A percentile compares a stretch with the other conserved stretches of the same genome.
These are phyloP conservation scores for Asbolus verrucosus DNA, from an alignment of 1,140 invertebrate genomes.

Conservation along the genomic window DNA sequence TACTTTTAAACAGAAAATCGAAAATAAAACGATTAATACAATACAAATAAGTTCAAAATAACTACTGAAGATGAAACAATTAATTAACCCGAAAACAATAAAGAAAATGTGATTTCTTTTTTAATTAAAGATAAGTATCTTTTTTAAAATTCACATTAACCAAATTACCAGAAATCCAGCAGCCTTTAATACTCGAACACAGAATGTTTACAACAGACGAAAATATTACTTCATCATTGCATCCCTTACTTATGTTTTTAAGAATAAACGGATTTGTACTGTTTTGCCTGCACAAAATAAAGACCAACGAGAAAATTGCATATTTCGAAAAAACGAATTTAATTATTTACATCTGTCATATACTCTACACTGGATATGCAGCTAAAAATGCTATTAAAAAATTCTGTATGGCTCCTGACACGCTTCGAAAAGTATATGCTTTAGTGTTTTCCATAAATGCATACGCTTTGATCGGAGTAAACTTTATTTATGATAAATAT, in stretches of 20 bases:
- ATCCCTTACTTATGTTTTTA: neutral
- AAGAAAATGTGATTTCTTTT: too few relatives aligned
- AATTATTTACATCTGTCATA: constrained; percentile 1
- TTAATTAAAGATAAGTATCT: too few relatives aligned
- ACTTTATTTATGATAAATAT: too few relatives aligned
- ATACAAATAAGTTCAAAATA: too few relatives aligned
- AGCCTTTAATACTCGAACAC: too few relatives aligned
- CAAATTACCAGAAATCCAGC: too few relatives aligned
- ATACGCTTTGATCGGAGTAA: too few relatives aligned
- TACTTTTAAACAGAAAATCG: too few relatives aligned
- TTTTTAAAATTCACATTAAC: too few relatives aligned
- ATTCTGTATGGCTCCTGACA: neutral
- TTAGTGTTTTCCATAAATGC: neutral
- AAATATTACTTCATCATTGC: neutral
- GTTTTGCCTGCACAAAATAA: neutral
- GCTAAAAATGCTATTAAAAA: neutral
- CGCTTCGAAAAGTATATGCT: neutral
- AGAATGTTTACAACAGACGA: neutral
- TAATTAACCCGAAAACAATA: too few relatives aligned
- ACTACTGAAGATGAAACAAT: too few relatives aligned
- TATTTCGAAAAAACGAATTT: constrained; percentile 3
- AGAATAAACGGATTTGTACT: neutral
- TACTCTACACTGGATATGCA: neutral
- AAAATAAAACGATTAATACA: too few relatives aligned
- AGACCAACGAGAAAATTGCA: neutral